Evolutionary conservation across 1,140 invertebrate species (phyloP).

Genomic region (Trissolcus basalis): DNA sequence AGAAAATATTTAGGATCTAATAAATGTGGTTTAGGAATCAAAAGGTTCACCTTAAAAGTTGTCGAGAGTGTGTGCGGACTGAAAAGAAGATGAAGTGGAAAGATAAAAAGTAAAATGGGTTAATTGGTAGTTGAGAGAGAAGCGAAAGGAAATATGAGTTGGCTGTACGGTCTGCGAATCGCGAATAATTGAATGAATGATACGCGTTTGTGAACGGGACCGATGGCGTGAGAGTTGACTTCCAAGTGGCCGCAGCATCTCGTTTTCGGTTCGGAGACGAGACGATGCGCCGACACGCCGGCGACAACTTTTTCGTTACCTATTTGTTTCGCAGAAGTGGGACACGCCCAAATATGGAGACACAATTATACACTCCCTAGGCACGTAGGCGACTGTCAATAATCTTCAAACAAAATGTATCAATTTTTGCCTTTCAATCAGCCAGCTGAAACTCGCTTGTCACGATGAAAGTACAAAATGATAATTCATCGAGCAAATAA

Average conservation of each 20-base stretch:
- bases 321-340: conserved; percentile 39
- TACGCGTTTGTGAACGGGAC: conserved; percentile 33
- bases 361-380: conserved; percentile 38
- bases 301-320: conserved; percentile 36
- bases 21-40: too few relatives aligned
- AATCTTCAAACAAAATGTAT: background rate
- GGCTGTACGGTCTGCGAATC: conserved; percentile 34
- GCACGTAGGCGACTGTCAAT: conserved; percentile 34
- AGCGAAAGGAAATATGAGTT: conserved; percentile 45
- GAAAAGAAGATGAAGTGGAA: conserved; percentile 23
- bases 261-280: conserved; percentile 16
- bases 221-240: conserved; percentile 22
- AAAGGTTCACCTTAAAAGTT: conserved; percentile 15
- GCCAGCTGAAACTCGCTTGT: background rate
- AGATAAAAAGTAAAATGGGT: conserved; percentile 42
- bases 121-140: conserved; percentile 40
- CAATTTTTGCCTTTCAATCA: conserved; percentile 14
- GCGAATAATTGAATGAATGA: conserved; percentile 53
- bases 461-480: too few relatives aligned
- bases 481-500: too few relatives aligned
- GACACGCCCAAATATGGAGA: conserved; percentile 41
- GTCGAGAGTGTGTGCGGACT: background rate
- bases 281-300: conserved; percentile 7
- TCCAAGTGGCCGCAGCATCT: conserved; percentile 7
- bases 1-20: too few relatives aligned